These are phyloP conservation scores for Hanleya hanleyi DNA, from an alignment of 2,888 invertebrate species.

Conservation along the genomic window DNA sequence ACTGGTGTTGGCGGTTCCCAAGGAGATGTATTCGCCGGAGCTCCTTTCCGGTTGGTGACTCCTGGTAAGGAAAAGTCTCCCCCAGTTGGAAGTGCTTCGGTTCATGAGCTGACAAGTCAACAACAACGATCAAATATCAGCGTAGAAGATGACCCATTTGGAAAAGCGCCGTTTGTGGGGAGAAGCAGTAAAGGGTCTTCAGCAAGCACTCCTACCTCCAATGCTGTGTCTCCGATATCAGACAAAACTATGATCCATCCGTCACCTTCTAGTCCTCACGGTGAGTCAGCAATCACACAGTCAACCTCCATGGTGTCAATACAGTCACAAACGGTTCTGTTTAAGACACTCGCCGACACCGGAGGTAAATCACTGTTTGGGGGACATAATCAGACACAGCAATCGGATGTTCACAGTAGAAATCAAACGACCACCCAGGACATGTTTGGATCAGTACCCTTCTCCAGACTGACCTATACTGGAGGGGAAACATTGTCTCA, in stretches of 20 bases:
- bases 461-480: conserved; percentile 36
- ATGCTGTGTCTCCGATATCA: conserved; percentile 19
- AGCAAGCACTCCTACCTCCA: conserved; percentile 31
- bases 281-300: background rate
- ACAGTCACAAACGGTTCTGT: background rate
- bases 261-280: background rate
- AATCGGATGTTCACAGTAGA: background rate
- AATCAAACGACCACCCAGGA: conserved; percentile 35
- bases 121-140: background rate
- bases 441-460: conserved; percentile 60
- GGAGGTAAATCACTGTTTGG: background rate
- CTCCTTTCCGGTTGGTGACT: conserved; percentile 27
- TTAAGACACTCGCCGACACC: background rate
- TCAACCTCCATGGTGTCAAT: background rate
- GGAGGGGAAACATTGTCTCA: background rate
- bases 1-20: conserved; percentile 6
- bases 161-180: conserved; percentile 62
- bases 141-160: conserved; percentile 54
- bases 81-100: background rate
- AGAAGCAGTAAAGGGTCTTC: conserved; percentile 28
- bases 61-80: background rate
- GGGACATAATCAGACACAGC: background rate
- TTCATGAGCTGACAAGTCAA: background rate
- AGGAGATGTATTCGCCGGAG: conserved; percentile 37
- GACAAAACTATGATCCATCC: background rate